phyloP scores from a whole-genome alignment of 1,140 invertebrate genomes.

The Carposina sasakii region DNA sequence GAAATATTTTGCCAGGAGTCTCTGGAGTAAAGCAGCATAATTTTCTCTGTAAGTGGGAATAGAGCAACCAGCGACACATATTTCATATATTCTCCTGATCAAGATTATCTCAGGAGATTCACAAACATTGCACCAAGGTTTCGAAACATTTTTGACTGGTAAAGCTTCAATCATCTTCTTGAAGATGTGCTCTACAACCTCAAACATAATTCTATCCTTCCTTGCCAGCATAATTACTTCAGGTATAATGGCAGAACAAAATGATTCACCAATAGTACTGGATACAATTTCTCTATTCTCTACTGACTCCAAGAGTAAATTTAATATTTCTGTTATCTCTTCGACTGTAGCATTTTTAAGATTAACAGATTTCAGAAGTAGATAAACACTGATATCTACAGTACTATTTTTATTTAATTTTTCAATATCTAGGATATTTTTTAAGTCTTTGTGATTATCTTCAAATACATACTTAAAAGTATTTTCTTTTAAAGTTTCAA shows the following conservation, averaged over 20 bases:
- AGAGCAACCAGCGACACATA: slow-evolving; percentile 52
- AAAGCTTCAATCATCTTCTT: slow-evolving; percentile 51
- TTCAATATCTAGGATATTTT: slow-evolving; percentile 42
- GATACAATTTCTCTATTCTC: slow-evolving; percentile 45
- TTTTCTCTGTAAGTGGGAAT: slow-evolving; percentile 45
- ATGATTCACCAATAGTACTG: slow-evolving; percentile 28
- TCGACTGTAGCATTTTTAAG: slow-evolving; percentile 37
- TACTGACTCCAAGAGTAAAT: slow-evolving; percentile 47
- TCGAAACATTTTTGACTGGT: slow-evolving; percentile 32
- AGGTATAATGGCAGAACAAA: slow-evolving; percentile 42
- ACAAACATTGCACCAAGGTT: slow-evolving; percentile 62
- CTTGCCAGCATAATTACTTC: slow-evolving; percentile 48
- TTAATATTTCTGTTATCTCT: slow-evolving; percentile 35
- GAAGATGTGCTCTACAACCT: slow-evolving; percentile 58
- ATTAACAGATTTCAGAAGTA: slow-evolving; percentile 50
- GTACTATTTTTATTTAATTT: slow-evolving; percentile 42
- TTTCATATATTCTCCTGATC: slow-evolving; percentile 50
- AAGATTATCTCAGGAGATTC: slow-evolving; percentile 40
- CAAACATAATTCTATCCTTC: slow-evolving; percentile 56
- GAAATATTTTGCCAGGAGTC: slow-evolving; percentile 58
- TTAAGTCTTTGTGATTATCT: slow-evolving; percentile 35
- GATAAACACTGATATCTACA: slow-evolving; percentile 42
- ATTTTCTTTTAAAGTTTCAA: slow-evolving; percentile 40
- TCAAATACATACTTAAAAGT: slow-evolving; percentile 50
- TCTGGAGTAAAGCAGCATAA: slow-evolving; percentile 50